phyloP scores from a whole-genome alignment of 2,888 invertebrate species.

The Mycalesis mineus region DNA sequence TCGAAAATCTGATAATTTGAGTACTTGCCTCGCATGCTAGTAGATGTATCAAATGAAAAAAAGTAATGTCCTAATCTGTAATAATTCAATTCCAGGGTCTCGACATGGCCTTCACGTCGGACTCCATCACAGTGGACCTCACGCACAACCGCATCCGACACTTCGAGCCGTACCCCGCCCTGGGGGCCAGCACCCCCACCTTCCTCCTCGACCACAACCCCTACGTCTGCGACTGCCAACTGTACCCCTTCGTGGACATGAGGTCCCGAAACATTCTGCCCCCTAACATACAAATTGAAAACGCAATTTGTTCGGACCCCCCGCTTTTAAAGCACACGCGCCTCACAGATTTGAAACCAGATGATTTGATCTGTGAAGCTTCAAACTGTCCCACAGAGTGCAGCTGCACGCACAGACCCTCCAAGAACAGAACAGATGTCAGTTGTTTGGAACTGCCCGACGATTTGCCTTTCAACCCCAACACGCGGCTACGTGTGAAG shows the following conservation, averaged over 20 bases:
- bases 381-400: slow-evolving; percentile 17
- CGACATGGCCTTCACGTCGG: slow-evolving; percentile 23
- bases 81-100: background rate
- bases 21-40: background rate
- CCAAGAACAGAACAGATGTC: background rate
- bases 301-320: slow-evolving; percentile 23
- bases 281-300: slow-evolving; percentile 1
- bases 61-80: no score
- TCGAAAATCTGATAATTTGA: no score
- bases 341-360: slow-evolving; percentile 6
- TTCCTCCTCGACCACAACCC: slow-evolving; percentile 43
- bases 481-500: background rate
- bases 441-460: background rate
- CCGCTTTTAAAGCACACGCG: background rate
- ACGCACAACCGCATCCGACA: slow-evolving; percentile 40
- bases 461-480: background rate
- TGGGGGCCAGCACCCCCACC: background rate
- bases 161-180: slow-evolving; percentile 3
- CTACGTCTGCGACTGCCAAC: slow-evolving; percentile 41
- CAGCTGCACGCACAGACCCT: slow-evolving; percentile 14
- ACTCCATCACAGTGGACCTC: slow-evolving; percentile 30
- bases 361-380: slow-evolving; percentile 20
- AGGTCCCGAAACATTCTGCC: background rate
- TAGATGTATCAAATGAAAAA: background rate
- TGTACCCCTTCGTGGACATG: slow-evolving; percentile 33